Conservation (phyloP, 2,888 invertebrate genomes). For the Steinernema carpocapsae region DNA sequence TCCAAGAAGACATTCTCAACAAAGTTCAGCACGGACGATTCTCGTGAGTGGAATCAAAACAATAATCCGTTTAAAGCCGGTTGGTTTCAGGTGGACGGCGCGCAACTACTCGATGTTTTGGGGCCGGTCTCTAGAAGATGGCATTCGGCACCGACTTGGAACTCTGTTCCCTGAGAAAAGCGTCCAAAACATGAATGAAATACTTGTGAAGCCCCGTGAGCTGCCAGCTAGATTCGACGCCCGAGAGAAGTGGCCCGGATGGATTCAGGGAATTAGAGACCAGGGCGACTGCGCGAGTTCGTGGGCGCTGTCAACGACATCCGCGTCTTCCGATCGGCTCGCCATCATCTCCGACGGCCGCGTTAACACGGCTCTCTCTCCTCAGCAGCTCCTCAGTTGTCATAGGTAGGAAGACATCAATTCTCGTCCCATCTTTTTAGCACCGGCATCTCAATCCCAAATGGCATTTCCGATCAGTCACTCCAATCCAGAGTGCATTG, state of each 20-base stretch:
- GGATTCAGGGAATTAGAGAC: slow-evolving; percentile 76
- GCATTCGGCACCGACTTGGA: slow-evolving; percentile 80
- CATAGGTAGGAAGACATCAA: no score
- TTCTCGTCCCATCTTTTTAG: no score
- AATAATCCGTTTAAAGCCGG: neutral
- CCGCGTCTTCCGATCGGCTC: slow-evolving; percentile 70
- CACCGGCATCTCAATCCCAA: no score
- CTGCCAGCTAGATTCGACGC: slow-evolving; percentile 82
- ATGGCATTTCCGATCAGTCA: no score
- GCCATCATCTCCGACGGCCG: slow-evolving; percentile 84
- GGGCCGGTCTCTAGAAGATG: slow-evolving; percentile 82
- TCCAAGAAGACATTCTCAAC: slow-evolving; percentile 77
- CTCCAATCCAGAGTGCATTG: no score
- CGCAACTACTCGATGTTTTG: slow-evolving; percentile 83
- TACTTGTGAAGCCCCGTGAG: slow-evolving; percentile 70
- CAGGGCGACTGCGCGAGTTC: slow-evolving; percentile 83
- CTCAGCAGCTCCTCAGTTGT: slow-evolving; percentile 85
- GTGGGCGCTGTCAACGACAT: slow-evolving; percentile 87
- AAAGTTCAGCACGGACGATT: slow-evolving; percentile 75
- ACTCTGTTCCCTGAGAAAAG: slow-evolving; percentile 74
- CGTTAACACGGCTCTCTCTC: slow-evolving; percentile 78
- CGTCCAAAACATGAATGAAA: slow-evolving; percentile 74
- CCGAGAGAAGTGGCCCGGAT: slow-evolving; percentile 78
- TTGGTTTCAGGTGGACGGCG: slow-evolving; percentile 78
- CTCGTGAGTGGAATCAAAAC: slow-evolving; percentile 66